Evolutionary conservation across 2,888 invertebrate species (phyloP), one percentile per base, ranked within the genome.

Genomic region (Drosophila tripunctata): DNA sequence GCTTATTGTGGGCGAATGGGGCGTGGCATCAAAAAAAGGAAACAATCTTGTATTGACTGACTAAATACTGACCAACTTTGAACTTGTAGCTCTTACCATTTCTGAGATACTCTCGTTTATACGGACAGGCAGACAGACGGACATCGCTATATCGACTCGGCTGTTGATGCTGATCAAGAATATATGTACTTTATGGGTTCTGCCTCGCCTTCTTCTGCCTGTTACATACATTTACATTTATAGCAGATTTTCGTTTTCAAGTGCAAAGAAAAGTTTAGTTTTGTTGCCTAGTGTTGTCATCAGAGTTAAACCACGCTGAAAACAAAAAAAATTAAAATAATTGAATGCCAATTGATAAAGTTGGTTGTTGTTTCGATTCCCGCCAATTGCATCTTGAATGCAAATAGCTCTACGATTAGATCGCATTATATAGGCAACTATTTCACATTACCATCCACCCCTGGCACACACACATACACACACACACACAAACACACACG

Each of bases 301-400:
- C 2, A n/a, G 12, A 40, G 21, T 21, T 40, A 21, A 40, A 40
- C 7, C 5, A 33, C 2, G 8, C 14, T 17, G 27, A 14, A 31
- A 15, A 4, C n/a, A n/a, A n/a, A n/a, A n/a, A n/a, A n/a, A n/a
- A n/a, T n/a, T n/a, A 3, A 27, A 27, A 27, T 27, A 36, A 36
- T 36, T 38, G 38, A 54, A 35, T 24, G 30, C 1, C 6, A 17
- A 17, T 50, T 40, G 21, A 38, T 19, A 36, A 43, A 21, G 24
- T 50, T 38, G 24, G 36, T 50, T 15, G 43, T 17, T n/a, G 7
- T 31, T 56, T 47, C 14, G 47, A 47, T 40, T 55, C 17, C 31
- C 31, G 17, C 19, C 41, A 43, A 8, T 7, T 43, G 64, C 64
- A 63, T 51, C 24, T n/a, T 1, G 24, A 19, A 51, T 45, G 38